Evolutionary conservation across 2,888 invertebrate genomes (phyloP), one percentile per base, ranked within the genome.

Genomic region (Brachynemurus nebulosus): DNA sequence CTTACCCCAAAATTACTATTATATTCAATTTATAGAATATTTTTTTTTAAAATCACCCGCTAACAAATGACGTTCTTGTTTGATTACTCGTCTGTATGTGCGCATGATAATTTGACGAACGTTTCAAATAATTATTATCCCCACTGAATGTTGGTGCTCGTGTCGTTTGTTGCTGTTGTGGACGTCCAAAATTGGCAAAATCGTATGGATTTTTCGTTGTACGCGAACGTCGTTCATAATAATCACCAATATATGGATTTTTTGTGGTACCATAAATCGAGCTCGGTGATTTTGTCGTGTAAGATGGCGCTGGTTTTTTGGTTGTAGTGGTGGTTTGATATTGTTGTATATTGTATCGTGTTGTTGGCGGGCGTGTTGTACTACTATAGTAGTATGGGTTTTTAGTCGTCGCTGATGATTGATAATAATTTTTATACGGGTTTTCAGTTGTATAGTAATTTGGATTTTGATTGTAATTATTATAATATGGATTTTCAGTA

Each of bases 201-300:
- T 69, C 60, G 54, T 68, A 68, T 3, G 67, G 68, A 54, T 63
- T 72, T 60, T 71, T 72, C 6, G 77, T 76, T 1, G 78, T 75
- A 41, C 65, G 58, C 55, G 58, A 56, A 58, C 61, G 55, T 58
- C 61, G 64, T 58, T 60, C 45, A 59, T 63, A 61, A 57, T 64
- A 53, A 67, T 69, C 55, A 40, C 61, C 60, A 48, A 62, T 50
- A 59, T 74, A 75, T 2, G 74, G 74, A 55, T 67, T 74, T 59
- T 66, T 68, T 9, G 74, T 74, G 11, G 69, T 49, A 20, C 14
- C 17, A 27, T 33, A 34, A n/a, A 27, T 7, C 21, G 34, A 14
- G 30, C 36, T 42, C 21, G 46, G 19, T n/a, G 41, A 47, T 14
- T n/a, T 60, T 11, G 59, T 61, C 5, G 62, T 55, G 40, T 56